Conservation (phyloP, 2,888 invertebrate genomes). For the Tinea trinotella region DNA sequence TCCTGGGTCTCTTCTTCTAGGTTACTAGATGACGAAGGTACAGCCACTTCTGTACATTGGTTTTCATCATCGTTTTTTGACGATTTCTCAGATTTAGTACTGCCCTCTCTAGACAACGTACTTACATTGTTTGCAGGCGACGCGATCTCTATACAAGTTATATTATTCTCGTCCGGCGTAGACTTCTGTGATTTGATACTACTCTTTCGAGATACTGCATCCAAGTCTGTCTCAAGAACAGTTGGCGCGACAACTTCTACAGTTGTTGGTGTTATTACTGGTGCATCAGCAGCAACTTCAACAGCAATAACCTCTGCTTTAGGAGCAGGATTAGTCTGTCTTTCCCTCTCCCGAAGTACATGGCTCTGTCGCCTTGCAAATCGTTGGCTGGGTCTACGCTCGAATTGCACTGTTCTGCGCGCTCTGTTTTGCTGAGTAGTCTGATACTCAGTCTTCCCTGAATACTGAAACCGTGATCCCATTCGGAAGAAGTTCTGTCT, state of each 20-base stretch:
- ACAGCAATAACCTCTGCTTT: constrained; percentile 43
- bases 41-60: constrained; percentile 41
- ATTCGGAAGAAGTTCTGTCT: constrained; percentile 98
- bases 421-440: constrained; percentile 93
- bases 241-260: constrained; percentile 32
- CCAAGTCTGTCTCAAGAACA: constrained; percentile 33
- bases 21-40: constrained; percentile 45
- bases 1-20: constrained; percentile 51
- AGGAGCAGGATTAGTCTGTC: constrained; percentile 49
- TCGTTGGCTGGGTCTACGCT: constrained; percentile 95
- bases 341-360: constrained; percentile 84
- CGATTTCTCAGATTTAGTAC: constrained; percentile 53
- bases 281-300: constrained; percentile 38
- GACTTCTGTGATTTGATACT: constrained; percentile 72
- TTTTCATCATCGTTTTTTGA: constrained; percentile 44
- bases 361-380: constrained; percentile 95
- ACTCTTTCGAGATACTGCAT: constrained; percentile 62
- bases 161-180: constrained; percentile 20
- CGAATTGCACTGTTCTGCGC: constrained; percentile 94
- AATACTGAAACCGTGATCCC: constrained; percentile 96
- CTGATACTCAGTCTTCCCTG: constrained; percentile 98
- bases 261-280: constrained; percentile 51
- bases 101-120: constrained; percentile 64
- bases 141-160: not conserved
- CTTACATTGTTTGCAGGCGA: not conserved